phyloP scores from a whole-genome alignment of 2,888 invertebrate genomes.

The Dinocampus coccinellae region DNA sequence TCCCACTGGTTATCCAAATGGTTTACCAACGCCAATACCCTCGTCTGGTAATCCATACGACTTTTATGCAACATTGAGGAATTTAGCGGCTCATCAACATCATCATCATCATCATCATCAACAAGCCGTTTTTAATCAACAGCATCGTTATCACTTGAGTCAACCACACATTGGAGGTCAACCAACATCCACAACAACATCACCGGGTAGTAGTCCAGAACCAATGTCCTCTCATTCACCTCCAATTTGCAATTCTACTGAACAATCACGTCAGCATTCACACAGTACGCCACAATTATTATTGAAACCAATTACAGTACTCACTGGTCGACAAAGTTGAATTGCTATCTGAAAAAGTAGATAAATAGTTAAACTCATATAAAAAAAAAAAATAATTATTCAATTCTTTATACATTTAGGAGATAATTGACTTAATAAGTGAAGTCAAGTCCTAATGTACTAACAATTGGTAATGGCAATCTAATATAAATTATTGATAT shows the following conservation, averaged over 20 bases:
- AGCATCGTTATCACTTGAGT: slow-evolving; percentile 50
- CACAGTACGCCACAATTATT: slow-evolving; percentile 67
- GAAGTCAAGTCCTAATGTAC: too few species aligned
- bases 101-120: slow-evolving; percentile 65
- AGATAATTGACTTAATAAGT: too few species aligned
- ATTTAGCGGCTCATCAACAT: slow-evolving; percentile 70
- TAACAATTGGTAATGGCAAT: too few species aligned
- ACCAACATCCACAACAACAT: slow-evolving; percentile 61
- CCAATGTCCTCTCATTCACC: slow-evolving; percentile 69
- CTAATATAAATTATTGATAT: too few species aligned
- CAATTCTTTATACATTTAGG: too few species aligned
- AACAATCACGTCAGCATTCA: slow-evolving; percentile 55
- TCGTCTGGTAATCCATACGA: slow-evolving; percentile 66
- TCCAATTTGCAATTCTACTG: slow-evolving; percentile 70
- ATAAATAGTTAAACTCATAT: neutral
- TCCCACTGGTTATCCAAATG: slow-evolving; percentile 51
- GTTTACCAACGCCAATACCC: slow-evolving; percentile 48
- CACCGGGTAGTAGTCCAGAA: slow-evolving; percentile 71
- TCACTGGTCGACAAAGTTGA: slow-evolving; percentile 66
- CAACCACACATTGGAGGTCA: slow-evolving; percentile 54
- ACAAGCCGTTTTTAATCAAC: slow-evolving; percentile 47
- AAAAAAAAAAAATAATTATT: too few species aligned
- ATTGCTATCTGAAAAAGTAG: slow-evolving; percentile 24
- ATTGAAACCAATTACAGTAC: slow-evolving; percentile 65
- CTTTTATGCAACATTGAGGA: slow-evolving; percentile 70